Conservation (phyloP, 2,888 invertebrate species). For the Scrobipalpa costella region DNA sequence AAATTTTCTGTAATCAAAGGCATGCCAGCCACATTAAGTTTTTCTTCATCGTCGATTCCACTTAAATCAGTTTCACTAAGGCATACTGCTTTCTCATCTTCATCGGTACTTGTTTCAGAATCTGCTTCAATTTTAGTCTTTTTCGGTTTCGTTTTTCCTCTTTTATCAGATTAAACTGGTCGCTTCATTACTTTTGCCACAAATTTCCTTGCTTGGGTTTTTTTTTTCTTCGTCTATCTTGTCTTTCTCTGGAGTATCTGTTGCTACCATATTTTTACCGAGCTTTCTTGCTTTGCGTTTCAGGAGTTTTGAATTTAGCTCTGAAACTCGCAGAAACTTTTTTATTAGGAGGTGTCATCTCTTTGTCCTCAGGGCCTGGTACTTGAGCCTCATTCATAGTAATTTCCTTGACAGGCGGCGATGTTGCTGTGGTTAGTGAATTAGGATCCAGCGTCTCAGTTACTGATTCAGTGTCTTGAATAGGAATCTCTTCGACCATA, state of each 20-base stretch:
- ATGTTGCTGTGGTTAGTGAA: too few relatives aligned
- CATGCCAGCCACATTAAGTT: neutral
- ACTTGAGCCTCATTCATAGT: too few relatives aligned
- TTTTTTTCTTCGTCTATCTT: slow-evolving; percentile 19
- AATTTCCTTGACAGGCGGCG: too few relatives aligned
- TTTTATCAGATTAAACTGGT: neutral
- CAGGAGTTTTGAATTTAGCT: slow-evolving; percentile 19
- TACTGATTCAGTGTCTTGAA: too few relatives aligned
- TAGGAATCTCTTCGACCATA: too few relatives aligned
- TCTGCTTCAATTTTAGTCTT: slow-evolving; percentile 12
- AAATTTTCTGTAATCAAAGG: slow-evolving; percentile 17
- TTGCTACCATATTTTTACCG: slow-evolving; percentile 27
- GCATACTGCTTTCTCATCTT: neutral
- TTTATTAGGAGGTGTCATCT: too few relatives aligned
- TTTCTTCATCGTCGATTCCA: slow-evolving; percentile 4
- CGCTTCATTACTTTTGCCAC: neutral
- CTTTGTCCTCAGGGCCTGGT: too few relatives aligned
- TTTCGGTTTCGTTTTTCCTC: neutral
- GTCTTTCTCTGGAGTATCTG: slow-evolving; percentile 29
- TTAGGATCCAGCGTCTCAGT: too few relatives aligned
- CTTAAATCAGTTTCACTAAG: slow-evolving; percentile 10
- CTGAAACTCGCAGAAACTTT: slow-evolving; percentile 5
- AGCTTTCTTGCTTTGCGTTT: slow-evolving; percentile 24
- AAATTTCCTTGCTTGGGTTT: slow-evolving; percentile 10
- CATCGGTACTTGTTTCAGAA: slow-evolving; percentile 19